A percentile compares a stretch with the other conserved stretches of the same genome.
Conservation (phyloP, 2,888 invertebrate species). For the Dicycla oo region DNA sequence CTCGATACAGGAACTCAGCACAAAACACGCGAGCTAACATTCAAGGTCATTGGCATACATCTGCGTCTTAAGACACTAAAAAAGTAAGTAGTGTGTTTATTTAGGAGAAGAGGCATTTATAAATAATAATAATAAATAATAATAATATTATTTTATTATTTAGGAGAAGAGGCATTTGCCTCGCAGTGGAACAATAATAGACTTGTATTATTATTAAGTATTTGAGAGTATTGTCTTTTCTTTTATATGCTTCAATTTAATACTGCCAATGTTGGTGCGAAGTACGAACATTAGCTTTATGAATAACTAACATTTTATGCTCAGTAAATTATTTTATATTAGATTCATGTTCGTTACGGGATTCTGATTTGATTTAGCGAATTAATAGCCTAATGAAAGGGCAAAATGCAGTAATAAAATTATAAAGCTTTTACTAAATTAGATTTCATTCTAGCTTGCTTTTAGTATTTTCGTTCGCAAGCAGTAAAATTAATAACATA, state of each 20-base stretch:
- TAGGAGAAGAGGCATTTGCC: too few species aligned
- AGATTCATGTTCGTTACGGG: slow-evolving; percentile 48
- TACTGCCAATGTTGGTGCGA: not conserved
- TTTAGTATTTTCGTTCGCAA: slow-evolving; percentile 18
- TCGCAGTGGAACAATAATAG: not conserved
- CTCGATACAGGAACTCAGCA: too few species aligned
- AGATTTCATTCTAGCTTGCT: slow-evolving; percentile 21
- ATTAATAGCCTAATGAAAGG: slow-evolving; percentile 47
- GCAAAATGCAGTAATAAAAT: slow-evolving; percentile 41
- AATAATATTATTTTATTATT: too few species aligned
- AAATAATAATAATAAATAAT: too few species aligned
- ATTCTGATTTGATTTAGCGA: slow-evolving; percentile 47
- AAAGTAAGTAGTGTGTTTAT: too few species aligned
- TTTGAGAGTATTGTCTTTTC: not conserved
- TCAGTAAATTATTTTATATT: slow-evolving; percentile 47
- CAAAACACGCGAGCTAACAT: too few species aligned
- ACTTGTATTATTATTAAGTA: not conserved
- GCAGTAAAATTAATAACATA: not conserved
- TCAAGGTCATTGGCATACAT: too few species aligned
- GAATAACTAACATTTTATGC: slow-evolving; percentile 32
- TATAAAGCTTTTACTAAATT: slow-evolving; percentile 42
- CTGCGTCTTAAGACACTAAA: too few species aligned
- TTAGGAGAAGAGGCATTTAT: not conserved
- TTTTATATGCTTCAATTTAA: not conserved
- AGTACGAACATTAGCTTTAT: not conserved